Evolutionary conservation across 1,140 invertebrate species (phyloP), one percentile per base, ranked within the genome.

Genomic region (Drosophila carrolli): DNA sequence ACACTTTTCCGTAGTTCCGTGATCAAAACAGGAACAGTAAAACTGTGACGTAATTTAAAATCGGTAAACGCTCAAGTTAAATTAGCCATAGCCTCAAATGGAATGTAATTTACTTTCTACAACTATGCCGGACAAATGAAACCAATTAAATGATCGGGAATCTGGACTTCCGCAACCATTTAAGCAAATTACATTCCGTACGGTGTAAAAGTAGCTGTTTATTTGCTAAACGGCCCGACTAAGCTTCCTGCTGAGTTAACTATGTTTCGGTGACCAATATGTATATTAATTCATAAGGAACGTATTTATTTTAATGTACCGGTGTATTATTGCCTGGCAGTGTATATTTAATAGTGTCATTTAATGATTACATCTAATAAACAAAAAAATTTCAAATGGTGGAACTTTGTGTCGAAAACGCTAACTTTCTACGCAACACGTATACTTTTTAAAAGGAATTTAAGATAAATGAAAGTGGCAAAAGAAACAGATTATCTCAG

Each of bases 141-240:
- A 65, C 54, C 53, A 78, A 67, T 71, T 65, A 53, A 74, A 63
- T 81, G 50, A 41, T 55, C 40, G 54, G 68, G 54, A 81, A 71
- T 81, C 59, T 46, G 63, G 48, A 82, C 75, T 86, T 86, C 83
- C 83, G 84, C 71, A 46, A 62, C 9, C 50, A 48, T 65, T 85
- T 88, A 82, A 55, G 51, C 58, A 82, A 80, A 79, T 88, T 80
- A 27, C 41, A 11, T 16, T 16, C 16, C 35, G 29, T 47, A 37
- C 41, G 35, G 29, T 58, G 60, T 71, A 59, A 79, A 79, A 67
- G 61, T 55, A 54, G 29, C 59, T 51, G 43, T 43, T n/a, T 19
- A 54, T 46, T 72, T 35, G 53, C 16, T 55, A 60, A 72, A 68
- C 58, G 43, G 46, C 8, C 29, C 10, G 14, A 29, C 19, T 29